phyloP scores from a whole-genome alignment of 2,113 vertebrate genomes.

The Muscicapa adusta region DNA sequence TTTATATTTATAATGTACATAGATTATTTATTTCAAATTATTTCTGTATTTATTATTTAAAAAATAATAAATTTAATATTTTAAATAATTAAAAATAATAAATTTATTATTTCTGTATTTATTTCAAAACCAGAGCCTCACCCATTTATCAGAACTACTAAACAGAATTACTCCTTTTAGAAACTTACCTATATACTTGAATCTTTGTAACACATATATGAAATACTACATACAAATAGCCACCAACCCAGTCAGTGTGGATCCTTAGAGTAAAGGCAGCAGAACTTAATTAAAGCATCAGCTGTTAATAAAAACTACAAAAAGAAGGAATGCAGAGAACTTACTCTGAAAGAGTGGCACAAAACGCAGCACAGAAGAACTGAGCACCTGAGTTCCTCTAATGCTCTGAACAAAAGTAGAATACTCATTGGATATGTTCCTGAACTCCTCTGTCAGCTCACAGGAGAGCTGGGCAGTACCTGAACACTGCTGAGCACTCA shows the following conservation, averaged over 20 bases:
- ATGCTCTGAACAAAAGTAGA: background rate
- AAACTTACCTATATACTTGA: background rate
- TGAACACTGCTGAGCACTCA: conserved; percentile 27
- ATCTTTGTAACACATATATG: background rate
- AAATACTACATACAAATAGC: background rate
- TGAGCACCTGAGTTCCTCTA: background rate
- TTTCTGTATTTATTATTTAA: no score
- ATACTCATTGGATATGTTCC: accelerated
- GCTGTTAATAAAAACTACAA: background rate
- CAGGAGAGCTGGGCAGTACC: conserved; percentile 39
- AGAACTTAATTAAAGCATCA: background rate
- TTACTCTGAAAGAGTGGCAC: background rate
- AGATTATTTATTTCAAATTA: background rate
- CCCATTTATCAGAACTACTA: background rate
- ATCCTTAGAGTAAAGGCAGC: background rate
- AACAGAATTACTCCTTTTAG: background rate
- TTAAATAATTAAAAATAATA: no score
- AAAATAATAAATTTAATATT: no score
- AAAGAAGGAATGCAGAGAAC: background rate
- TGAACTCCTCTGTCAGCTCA: conserved; percentile 59
- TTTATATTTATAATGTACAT: background rate
- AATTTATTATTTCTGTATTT: no score
- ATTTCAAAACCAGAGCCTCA: background rate
- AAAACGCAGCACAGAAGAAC: background rate
- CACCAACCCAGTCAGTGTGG: background rate